phyloP scores from a whole-genome alignment of 2,113 vertebrate genomes.

The Psittacara wagleri region DNA sequence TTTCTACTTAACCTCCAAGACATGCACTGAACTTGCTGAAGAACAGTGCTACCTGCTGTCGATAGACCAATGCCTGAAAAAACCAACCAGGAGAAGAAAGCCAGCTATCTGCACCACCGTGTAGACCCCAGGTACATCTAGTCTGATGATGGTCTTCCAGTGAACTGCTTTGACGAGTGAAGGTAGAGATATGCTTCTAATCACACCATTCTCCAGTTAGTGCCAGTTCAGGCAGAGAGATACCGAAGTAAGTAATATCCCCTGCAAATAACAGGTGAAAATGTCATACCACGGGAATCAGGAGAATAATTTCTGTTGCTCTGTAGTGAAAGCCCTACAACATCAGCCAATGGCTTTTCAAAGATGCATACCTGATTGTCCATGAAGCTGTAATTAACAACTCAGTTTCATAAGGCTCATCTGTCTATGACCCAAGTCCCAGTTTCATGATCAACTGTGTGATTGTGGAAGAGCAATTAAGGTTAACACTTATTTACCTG shows the following conservation, averaged over 20 bases:
- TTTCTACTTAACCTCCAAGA: neutral
- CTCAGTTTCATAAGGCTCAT: neutral
- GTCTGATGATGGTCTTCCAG: neutral
- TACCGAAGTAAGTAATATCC: neutral
- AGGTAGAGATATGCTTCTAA: neutral
- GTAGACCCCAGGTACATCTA: neutral
- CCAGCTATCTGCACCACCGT: fast-evolving
- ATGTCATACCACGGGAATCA: neutral
- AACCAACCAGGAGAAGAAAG: neutral
- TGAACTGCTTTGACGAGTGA: neutral
- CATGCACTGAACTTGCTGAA: neutral
- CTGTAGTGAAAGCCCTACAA: neutral
- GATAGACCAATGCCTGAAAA: neutral
- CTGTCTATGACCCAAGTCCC: neutral
- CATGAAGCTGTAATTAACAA: neutral
- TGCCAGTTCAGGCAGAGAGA: neutral
- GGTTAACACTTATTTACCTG: neutral
- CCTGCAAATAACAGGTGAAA: neutral
- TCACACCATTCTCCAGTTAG: neutral
- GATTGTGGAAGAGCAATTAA: neutral
- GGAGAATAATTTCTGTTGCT: neutral
- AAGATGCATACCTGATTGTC: neutral
- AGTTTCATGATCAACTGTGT: neutral
- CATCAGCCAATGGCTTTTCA: neutral
- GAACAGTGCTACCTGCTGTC: neutral